Evolutionary conservation across 2,888 invertebrate species (phyloP), one percentile per base, ranked within the genome.

Genomic region (Leucophenga montana): DNA sequence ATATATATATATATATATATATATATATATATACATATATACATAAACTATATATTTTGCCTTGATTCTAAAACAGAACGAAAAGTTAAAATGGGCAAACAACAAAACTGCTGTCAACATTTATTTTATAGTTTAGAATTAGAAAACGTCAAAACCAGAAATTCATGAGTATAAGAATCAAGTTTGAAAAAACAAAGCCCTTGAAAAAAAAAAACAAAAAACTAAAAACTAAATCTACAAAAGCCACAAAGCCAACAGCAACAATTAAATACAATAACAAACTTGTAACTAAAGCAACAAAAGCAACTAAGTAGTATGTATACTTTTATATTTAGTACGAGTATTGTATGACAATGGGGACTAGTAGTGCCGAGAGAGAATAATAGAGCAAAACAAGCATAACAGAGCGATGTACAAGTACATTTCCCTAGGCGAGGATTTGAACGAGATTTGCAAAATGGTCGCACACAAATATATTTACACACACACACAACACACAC

Each of bases 241-340:
- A 61, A 39, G 39, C 39, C 59, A 61, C 59, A 33, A 39, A 61
- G 16, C 54, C 59, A 33, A 39, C 33, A 33, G 59, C 39, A 61
- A n/a, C 59, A 61, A 61, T 61, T 61, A 61, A 27, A 39, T 61
- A 61, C 59, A 39, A 61, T 16, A 61, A 39, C 39, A 61, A 61
- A 53, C 53, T n/a, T 53, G 53, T 20, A 1, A 11, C n/a, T 53
- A 53, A n/a, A n/a, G n/a, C n/a, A n/a, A 20, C 20, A 11, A 54
- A 54, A 54, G 20, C 11, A 54, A 54, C 20, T 20, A 54, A 54
- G 11, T 11, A 39, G 39, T 39, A 39, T 11, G 27, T 39, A 39
- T 39, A 11, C 39, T 39, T 1, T 39, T 11, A 39, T 39, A 33
- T 33, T 5, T 8, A 39, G 39, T 54, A 54, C 18, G n/a, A 54